Conservation (phyloP, 2,888 invertebrate species). For the Pristionchus japonicus region DNA sequence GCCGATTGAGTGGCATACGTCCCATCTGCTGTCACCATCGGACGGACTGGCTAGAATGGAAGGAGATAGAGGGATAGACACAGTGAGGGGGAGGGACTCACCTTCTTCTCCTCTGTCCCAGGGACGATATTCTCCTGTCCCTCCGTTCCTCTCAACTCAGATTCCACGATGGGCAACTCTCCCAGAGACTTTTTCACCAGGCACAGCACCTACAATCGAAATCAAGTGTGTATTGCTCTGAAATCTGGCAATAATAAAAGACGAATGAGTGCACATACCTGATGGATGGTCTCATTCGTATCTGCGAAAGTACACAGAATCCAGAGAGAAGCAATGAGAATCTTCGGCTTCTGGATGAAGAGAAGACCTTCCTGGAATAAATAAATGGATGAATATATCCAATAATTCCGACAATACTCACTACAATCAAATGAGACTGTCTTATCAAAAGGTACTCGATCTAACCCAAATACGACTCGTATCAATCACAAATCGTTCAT, state of each 20-base stretch:
- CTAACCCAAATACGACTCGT: neutral
- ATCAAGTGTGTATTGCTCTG: no score
- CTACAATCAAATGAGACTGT: neutral
- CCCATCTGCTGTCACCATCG: slow-evolving; percentile 96
- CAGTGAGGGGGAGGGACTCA: slow-evolving; percentile 40
- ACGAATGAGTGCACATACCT: slow-evolving; percentile 58
- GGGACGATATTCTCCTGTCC: slow-evolving; percentile 76
- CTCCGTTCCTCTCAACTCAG: slow-evolving; percentile 82
- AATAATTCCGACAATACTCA: slow-evolving; percentile 33
- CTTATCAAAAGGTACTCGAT: neutral
- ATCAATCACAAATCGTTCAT: neutral
- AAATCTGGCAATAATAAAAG: no score
- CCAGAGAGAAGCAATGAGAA: slow-evolving; percentile 95
- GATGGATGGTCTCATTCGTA: slow-evolving; percentile 78
- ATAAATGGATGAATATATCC: slow-evolving; percentile 45
- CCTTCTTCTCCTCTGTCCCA: slow-evolving; percentile 48
- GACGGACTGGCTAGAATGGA: slow-evolving; percentile 75
- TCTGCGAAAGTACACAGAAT: slow-evolving; percentile 96
- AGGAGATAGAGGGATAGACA: neutral
- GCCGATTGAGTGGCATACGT: slow-evolving; percentile 99
- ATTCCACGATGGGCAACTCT: slow-evolving; percentile 81
- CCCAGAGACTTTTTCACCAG: slow-evolving; percentile 72
- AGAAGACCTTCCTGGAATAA: slow-evolving; percentile 86
- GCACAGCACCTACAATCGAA: slow-evolving; percentile 46
- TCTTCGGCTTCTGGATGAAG: slow-evolving; percentile 89